A percentile compares a stretch with the other conserved stretches of the same genome.
Conservation (phyloP, 2,888 invertebrate species). For the Ophraella communa region DNA sequence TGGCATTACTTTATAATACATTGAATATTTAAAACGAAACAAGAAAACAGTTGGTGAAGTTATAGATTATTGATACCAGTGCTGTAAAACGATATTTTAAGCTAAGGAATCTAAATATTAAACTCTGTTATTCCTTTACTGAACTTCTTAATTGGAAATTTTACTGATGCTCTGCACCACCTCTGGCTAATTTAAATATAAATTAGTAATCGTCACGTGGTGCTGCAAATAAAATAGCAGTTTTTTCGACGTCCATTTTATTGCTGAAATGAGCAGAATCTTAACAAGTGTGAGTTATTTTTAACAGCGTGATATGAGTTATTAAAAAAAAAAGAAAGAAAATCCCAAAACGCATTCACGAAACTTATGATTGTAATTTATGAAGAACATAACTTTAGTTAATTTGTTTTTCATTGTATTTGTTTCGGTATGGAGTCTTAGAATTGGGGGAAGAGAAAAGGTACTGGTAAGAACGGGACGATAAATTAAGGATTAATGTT, state of each 20-base stretch:
- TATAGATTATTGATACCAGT: not conserved
- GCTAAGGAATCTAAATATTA: no score
- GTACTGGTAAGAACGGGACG: constrained; percentile 15
- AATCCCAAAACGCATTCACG: constrained; percentile 13
- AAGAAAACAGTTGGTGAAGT: not conserved
- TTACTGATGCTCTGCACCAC: no score
- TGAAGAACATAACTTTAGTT: constrained; percentile 23
- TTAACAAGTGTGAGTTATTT: constrained; percentile 39
- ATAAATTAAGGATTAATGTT: not conserved
- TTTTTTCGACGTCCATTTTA: constrained; percentile 39
- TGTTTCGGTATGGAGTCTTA: constrained; percentile 11
- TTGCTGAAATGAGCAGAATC: constrained; percentile 40
- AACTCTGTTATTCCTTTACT: no score
- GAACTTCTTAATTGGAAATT: no score
- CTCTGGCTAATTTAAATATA: constrained; percentile 36
- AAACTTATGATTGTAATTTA: constrained; percentile 24
- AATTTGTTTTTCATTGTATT: constrained; percentile 23
- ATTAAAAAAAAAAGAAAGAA: constrained; percentile 27
- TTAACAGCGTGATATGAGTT: constrained; percentile 37
- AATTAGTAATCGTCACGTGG: constrained; percentile 40
- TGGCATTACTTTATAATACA: not conserved
- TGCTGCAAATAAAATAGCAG: constrained; percentile 36
- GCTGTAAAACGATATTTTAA: no score
- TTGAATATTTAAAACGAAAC: not conserved
- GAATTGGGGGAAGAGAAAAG: constrained; percentile 10